Conservation (phyloP, 2,113 vertebrate species). For the Larimichthys crocea region DNA sequence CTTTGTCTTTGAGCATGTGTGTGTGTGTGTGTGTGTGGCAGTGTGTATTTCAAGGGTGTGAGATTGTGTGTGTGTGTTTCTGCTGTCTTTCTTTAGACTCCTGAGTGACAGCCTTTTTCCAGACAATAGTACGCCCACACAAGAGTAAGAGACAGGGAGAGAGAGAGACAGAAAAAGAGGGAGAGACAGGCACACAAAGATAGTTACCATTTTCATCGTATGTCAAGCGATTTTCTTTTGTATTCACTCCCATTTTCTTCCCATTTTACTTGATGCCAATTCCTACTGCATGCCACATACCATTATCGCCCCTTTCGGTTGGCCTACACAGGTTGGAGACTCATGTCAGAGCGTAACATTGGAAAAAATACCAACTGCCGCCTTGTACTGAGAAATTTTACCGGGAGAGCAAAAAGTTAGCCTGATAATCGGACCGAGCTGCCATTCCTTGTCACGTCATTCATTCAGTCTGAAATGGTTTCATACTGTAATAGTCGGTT, state of each 20-base stretch:
- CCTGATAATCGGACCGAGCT: too few relatives aligned
- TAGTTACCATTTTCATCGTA: constrained; percentile 1
- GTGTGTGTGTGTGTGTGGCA: constrained; percentile 8
- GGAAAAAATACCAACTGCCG: too few relatives aligned
- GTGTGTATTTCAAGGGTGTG: constrained; percentile 31
- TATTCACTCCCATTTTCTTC: neutral
- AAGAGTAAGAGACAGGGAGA: neutral
- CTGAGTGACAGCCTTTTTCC: constrained; percentile 47
- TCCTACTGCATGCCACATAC: neutral
- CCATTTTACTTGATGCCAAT: neutral
- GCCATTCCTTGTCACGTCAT: too few relatives aligned
- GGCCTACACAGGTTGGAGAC: neutral
- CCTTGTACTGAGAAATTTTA: too few relatives aligned
- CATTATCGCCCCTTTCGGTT: neutral
- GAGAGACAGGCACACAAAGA: constrained; percentile 4
- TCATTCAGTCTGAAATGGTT: too few relatives aligned
- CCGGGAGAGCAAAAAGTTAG: too few relatives aligned
- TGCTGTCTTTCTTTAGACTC: constrained; percentile 25
- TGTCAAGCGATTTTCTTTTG: constrained; percentile 27
- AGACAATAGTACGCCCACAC: constrained; percentile 38
- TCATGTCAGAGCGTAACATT: neutral
- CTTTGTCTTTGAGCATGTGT: constrained; percentile 1
- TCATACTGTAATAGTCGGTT: too few relatives aligned
- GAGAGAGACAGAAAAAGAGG: neutral
- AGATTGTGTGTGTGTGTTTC: constrained; percentile 10